A percentile compares a stretch with the other conserved stretches of the same genome.
Evolutionary conservation across 2,797 vertebrate species (phyloP).

Genomic region (Dromococcyx pavoninus): DNA sequence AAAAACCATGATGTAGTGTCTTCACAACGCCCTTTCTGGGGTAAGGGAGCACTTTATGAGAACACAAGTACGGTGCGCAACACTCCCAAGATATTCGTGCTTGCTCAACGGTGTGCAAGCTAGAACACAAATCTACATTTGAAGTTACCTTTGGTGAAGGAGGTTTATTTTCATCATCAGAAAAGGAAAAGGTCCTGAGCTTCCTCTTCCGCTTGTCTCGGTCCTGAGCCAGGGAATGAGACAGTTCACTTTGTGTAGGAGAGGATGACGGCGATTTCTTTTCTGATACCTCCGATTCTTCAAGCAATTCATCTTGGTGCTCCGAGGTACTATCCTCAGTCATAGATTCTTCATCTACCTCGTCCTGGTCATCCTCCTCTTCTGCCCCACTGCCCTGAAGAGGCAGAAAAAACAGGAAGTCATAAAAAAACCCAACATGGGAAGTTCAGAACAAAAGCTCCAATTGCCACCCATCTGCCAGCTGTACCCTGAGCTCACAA

Average conservation of each 20-base stretch:
- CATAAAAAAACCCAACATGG: not conserved
- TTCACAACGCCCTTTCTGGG: not conserved
- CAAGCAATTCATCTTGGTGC: constrained; percentile 90
- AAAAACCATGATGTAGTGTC: not conserved
- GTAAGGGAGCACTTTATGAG: not conserved
- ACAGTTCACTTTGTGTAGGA: constrained; percentile 77
- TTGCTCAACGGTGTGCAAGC: not conserved
- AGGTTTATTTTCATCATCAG: constrained; percentile 92
- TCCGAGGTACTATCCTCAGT: constrained; percentile 93
- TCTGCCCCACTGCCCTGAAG: constrained; percentile 90
- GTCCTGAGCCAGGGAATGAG: constrained; percentile 72
- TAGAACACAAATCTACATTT: not conserved
- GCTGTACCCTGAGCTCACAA: not conserved
- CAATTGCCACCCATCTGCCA: not conserved
- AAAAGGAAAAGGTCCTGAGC: constrained; percentile 87
- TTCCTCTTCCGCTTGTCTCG: constrained; percentile 82
- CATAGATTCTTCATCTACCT: constrained; percentile 89
- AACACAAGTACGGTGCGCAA: not conserved
- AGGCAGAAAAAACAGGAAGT: not conserved
- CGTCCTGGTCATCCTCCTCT: constrained; percentile 88
- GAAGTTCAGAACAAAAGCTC: not conserved
- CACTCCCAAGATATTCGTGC: not conserved
- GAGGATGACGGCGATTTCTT: constrained; percentile 92
- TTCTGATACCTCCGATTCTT: constrained; percentile 91
- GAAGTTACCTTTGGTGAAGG: constrained; percentile 90